These are phyloP conservation scores for Stegostoma tigrinum DNA, from an alignment of 2,113 vertebrate species.

Conservation along the genomic window DNA sequence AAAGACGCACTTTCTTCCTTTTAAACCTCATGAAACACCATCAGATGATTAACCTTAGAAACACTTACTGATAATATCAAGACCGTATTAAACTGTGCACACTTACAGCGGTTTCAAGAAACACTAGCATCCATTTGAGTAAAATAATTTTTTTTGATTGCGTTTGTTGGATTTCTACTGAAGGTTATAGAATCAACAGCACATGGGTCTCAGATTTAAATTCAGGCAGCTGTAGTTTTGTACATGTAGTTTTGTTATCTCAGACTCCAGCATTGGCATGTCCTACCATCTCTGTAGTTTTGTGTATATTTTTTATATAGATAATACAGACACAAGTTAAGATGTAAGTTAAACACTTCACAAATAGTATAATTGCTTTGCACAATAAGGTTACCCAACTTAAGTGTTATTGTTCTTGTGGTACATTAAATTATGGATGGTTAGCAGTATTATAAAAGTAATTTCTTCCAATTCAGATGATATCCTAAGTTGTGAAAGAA, in stretches of 20 bases:
- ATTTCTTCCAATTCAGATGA: neutral
- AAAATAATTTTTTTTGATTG: neutral
- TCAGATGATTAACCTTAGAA: neutral
- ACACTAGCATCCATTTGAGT: neutral
- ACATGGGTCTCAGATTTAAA: neutral
- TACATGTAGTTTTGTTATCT: neutral
- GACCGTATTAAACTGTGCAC: neutral
- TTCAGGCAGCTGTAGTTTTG: neutral
- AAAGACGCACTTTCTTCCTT: neutral
- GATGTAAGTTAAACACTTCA: neutral
- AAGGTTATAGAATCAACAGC: neutral
- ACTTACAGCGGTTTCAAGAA: neutral
- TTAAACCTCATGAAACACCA: neutral
- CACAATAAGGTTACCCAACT: neutral
- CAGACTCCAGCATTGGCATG: too few relatives aligned
- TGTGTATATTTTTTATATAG: too few relatives aligned
- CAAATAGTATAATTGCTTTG: neutral
- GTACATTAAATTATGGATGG: conserved; percentile 12
- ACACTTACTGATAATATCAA: neutral
- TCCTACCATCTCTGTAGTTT: too few relatives aligned
- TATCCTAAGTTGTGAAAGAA: neutral
- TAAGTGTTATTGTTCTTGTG: neutral
- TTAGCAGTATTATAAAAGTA: neutral
- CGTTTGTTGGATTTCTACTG: neutral
- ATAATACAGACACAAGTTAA: neutral